Percentiles rank a stretch among this genome's conserved stretches.
Evolutionary conservation across 1,140 invertebrate species (phyloP).

Genomic region (Zaprionus nigranus): DNA sequence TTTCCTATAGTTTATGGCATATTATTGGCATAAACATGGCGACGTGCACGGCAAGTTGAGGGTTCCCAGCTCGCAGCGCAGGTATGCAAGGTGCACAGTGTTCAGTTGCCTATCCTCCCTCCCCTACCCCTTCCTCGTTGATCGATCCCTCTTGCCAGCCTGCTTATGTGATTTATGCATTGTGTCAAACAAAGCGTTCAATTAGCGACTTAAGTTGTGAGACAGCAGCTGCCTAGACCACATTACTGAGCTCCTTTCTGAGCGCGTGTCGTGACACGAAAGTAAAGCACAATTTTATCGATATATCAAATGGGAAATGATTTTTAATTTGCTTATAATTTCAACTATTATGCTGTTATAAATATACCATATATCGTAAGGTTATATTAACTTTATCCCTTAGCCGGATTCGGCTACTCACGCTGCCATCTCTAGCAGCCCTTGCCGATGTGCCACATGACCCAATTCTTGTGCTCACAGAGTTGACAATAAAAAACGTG

Average conservation of each 20-base stretch:
- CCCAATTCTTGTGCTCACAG: conserved; percentile 32
- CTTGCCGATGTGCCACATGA: conserved; percentile 4
- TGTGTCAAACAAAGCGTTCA: conserved; percentile 83
- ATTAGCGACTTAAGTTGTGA: conserved; percentile 83
- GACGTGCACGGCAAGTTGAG: conserved; percentile 54
- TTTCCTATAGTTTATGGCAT: conserved; percentile 83
- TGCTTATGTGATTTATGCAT: conserved; percentile 79
- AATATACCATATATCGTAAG: neutral
- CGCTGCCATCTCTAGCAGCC: conserved; percentile 2
- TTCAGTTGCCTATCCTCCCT: neutral
- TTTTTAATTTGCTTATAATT: neutral
- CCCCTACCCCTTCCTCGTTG: conserved; percentile 10
- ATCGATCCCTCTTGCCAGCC: neutral
- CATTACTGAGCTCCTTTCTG: neutral
- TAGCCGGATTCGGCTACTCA: neutral
- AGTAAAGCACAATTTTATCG: neutral
- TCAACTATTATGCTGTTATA: neutral
- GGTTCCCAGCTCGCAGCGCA: conserved; percentile 14
- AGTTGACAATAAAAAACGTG: conserved; percentile 37
- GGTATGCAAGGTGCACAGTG: conserved; percentile 69
- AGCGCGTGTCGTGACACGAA: conserved; percentile 9
- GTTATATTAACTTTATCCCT: no score
- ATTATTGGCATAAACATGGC: conserved; percentile 84
- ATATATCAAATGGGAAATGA: neutral
- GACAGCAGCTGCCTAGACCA: conserved; percentile 35